phyloP scores from a whole-genome alignment of 2,888 invertebrate genomes.

The Agonopterix arenella region DNA sequence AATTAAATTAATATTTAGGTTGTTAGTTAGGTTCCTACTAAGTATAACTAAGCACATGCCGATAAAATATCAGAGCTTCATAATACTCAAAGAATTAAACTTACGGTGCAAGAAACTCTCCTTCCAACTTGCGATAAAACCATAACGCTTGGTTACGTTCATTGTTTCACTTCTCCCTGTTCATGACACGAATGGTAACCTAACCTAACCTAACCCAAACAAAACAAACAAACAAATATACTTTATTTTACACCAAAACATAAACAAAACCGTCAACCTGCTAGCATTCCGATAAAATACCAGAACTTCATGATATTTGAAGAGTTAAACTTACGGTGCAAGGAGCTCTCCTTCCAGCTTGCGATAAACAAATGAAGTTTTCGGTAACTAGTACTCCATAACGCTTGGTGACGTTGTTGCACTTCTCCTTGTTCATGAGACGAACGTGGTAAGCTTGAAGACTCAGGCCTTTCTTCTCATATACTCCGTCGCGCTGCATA shows the following conservation, averaged over 20 bases:
- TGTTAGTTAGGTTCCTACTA: too few species aligned
- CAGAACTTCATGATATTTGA: not conserved
- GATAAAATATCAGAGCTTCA: not conserved
- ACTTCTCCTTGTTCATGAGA: slow-evolving; percentile 35
- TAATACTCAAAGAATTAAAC: slow-evolving; percentile 7
- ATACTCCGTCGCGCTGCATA: slow-evolving; percentile 54
- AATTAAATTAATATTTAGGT: too few species aligned
- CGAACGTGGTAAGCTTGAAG: slow-evolving; percentile 51
- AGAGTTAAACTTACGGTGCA: slow-evolving; percentile 47
- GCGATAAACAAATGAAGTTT: slow-evolving; percentile 58
- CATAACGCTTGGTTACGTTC: slow-evolving; percentile 51
- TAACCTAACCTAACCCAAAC: too few species aligned
- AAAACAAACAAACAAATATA: too few species aligned
- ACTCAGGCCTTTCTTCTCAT: slow-evolving; percentile 19
- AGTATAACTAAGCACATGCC: not conserved
- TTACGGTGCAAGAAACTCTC: slow-evolving; percentile 59
- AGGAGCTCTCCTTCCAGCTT: slow-evolving; percentile 45
- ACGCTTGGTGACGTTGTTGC: slow-evolving; percentile 53
- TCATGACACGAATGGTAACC: slow-evolving; percentile 35
- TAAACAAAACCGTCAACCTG: too few species aligned
- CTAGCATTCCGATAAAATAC: not conserved
- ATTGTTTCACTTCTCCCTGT: slow-evolving; percentile 46
- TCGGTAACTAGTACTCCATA: slow-evolving; percentile 46
- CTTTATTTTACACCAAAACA: too few species aligned
- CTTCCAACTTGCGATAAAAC: slow-evolving; percentile 44